Evolutionary conservation across 30 jellyfish, hydroid and myxozoan species (phyloP), one percentile per base, ranked within the genome.

Genomic region (Haliclystus octoradiatus): DNA sequence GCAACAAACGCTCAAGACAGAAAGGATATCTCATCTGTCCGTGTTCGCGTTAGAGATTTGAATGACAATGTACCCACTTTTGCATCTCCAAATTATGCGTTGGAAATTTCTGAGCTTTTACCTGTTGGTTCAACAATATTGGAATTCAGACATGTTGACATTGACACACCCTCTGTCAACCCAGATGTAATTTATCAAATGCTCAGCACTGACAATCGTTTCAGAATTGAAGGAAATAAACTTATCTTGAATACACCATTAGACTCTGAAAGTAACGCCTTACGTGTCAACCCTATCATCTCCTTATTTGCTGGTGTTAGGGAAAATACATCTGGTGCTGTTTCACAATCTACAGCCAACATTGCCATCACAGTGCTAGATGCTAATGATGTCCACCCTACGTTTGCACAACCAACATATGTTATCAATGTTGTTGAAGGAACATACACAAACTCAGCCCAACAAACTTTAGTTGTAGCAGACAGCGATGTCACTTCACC

Each of bases 1-100:
- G 94, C 92, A 26, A 33, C 63, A 3, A 81, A 81, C 49, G 65
- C 26, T 15, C 85, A 63, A 31, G 84, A 77, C 14, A 33, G 72
- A 25, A 29, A 62, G 52, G 94, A 68, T 49, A 52, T 53, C 4
- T 73, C 92, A 51, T 23, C 66, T 22, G 94, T 89, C 13, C 60
- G 50, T 7, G 84, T 89, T 27, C 19, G 23, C 47, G 83, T 89
- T 23, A 66, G 77, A 7, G 98, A 89, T 61, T 49, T 82, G 68
- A 89, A 89, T 68, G 95, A 89, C 71, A 89, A 82, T 46, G 65
- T 72, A 26, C 98, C 98, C 0, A 49, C 50, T n/a, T 77, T 89
- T 67, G 51, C 60, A 49, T 82, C 81, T 15, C 34, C 71, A 15
- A 23, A 50, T 31, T 66, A 69, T 74, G 46, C 84, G 25, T 71